These are phyloP conservation scores for Coremacera marginata DNA, from an alignment of 2,888 invertebrate genomes.

Conservation along the genomic window DNA sequence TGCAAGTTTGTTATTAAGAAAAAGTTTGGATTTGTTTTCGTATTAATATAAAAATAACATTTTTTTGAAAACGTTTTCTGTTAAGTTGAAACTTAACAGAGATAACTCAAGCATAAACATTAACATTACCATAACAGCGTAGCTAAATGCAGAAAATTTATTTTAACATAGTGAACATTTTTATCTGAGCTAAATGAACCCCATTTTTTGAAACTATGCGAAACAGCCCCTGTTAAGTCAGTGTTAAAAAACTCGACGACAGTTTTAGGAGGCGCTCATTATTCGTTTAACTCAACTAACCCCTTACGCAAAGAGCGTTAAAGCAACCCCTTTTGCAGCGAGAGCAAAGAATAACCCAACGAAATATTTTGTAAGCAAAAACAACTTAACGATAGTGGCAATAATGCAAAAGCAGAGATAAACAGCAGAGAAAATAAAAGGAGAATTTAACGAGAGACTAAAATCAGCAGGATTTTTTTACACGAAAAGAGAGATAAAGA, in stretches of 20 bases:
- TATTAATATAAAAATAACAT: too few species aligned
- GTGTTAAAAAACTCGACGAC: constrained; percentile 14
- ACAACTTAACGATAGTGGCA: not conserved
- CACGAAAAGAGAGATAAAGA: not conserved
- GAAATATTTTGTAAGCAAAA: not conserved
- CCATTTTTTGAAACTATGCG: too few species aligned
- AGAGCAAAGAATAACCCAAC: not conserved
- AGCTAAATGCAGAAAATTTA: too few species aligned
- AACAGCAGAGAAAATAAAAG: not conserved
- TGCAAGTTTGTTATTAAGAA: too few species aligned
- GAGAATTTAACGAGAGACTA: not conserved
- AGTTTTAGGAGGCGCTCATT: not conserved
- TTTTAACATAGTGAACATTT: too few species aligned
- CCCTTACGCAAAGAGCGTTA: not conserved
- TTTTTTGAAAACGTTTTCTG: too few species aligned
- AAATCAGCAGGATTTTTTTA: not conserved
- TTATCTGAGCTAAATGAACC: too few species aligned
- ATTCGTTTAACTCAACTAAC: not conserved
- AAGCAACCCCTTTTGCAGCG: not conserved
- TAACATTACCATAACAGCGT: too few species aligned
- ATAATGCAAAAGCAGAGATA: not conserved
- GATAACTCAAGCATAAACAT: too few species aligned
- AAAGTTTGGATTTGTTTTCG: too few species aligned
- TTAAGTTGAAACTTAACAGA: too few species aligned
- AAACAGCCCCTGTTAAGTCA: too few species aligned